These are phyloP conservation scores for Drosophila demipolita DNA, from an alignment of 2,888 invertebrate genomes.

Conservation along the genomic window DNA sequence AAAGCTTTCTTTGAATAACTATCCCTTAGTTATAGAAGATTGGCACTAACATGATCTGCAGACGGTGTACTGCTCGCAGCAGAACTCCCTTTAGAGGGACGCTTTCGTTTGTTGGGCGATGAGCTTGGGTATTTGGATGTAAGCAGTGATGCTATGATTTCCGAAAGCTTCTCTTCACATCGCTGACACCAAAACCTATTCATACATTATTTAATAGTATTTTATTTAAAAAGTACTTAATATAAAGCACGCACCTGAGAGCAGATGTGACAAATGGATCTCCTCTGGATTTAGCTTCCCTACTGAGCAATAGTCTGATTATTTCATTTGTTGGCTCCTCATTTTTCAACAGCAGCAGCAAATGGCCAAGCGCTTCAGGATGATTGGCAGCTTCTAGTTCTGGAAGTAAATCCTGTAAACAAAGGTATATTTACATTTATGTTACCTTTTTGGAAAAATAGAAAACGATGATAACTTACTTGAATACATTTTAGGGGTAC, in stretches of 20 bases:
- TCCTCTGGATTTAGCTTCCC: conserved; percentile 89
- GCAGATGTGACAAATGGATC: conserved; percentile 97
- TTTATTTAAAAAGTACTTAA: neutral
- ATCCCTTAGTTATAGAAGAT: neutral
- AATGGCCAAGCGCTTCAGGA: conserved; percentile 96
- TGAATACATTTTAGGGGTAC: conserved; percentile 95
- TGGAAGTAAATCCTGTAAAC: conserved; percentile 86
- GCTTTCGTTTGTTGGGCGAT: conserved; percentile 96
- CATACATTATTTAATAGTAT: neutral
- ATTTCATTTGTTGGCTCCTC: conserved; percentile 95
- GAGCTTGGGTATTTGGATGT: conserved; percentile 94
- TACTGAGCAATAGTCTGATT: conserved; percentile 92
- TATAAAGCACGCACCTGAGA: conserved; percentile 87
- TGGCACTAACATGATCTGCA: conserved; percentile 89
- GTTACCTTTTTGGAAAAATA: neutral
- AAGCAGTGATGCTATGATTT: conserved; percentile 91
- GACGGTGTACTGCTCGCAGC: conserved; percentile 90
- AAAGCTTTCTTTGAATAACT: neutral
- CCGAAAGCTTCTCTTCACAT: conserved; percentile 94
- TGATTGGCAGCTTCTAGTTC: conserved; percentile 93
- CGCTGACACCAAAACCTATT: conserved; percentile 95
- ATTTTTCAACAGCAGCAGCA: conserved; percentile 95
- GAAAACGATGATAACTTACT: conserved; percentile 60
- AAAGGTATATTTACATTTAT: neutral
- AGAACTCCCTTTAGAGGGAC: conserved; percentile 90